phyloP scores from a whole-genome alignment of 2,888 invertebrate species.

The Busseola fusca region DNA sequence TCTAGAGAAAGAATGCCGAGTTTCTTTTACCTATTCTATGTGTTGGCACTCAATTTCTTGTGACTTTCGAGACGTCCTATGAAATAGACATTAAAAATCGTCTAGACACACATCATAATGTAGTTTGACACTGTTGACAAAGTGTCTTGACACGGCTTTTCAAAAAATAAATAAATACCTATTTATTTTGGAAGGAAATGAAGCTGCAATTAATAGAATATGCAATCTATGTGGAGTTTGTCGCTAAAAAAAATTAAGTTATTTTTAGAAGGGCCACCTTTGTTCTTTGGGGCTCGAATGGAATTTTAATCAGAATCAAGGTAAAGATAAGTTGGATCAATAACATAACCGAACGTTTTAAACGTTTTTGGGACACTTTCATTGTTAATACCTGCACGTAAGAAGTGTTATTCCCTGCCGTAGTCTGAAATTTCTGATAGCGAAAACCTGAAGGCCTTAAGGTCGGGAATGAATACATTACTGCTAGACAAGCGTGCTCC shows the following conservation, averaged over 20 bases:
- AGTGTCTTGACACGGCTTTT: not conserved
- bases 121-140: conserved; percentile 20
- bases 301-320: too few species aligned
- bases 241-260: not conserved
- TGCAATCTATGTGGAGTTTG: not conserved
- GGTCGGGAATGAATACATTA: not conserved
- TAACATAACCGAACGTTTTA: not conserved
- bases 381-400: not conserved
- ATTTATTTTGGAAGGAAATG: conserved; percentile 17
- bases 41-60: not conserved
- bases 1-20: not conserved
- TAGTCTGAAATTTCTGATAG: not conserved
- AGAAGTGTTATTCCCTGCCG: not conserved
- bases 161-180: conserved; percentile 6
- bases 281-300: not conserved
- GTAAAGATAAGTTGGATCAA: not conserved
- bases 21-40: not conserved
- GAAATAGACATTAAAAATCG: conserved; percentile 29
- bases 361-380: not conserved
- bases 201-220: not conserved
- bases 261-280: too few species aligned
- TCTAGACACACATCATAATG: conserved; percentile 31
- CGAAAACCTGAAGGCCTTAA: not conserved
- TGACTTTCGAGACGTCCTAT: not conserved
- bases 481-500: not conserved